phyloP scores from a whole-genome alignment of 53 echinoderm and acorn worm species.

The Hippasteria phrygiana region DNA sequence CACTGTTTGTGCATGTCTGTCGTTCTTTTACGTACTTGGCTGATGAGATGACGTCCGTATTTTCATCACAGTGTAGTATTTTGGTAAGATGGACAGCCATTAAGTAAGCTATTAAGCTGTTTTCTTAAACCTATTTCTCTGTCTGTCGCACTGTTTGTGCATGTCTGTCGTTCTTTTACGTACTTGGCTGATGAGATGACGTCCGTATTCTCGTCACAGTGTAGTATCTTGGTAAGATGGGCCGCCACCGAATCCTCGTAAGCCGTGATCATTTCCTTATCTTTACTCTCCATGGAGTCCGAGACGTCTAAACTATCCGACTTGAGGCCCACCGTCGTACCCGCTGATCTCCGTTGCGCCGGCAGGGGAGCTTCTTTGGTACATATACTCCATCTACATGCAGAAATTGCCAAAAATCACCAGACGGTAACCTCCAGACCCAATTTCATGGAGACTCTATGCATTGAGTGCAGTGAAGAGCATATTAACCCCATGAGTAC shows the following conservation, averaged over 20 bases:
- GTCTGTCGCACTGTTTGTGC: too few species aligned
- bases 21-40: constrained; percentile 79
- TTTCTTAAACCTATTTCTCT: too few species aligned
- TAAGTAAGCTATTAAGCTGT: too few species aligned
- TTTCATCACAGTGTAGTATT: constrained; percentile 91
- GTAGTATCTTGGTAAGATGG: constrained; percentile 93
- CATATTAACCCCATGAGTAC: too few species aligned
- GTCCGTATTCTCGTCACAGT: constrained; percentile 88
- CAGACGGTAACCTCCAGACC: too few species aligned
- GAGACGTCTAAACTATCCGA: constrained; percentile 27
- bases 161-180: constrained; percentile 9
- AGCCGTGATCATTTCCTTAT: constrained; percentile 85
- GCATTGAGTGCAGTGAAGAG: too few species aligned
- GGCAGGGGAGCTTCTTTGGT: constrained; percentile 83
- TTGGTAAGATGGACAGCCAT: constrained; percentile 94
- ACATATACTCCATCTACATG: constrained; percentile 91
- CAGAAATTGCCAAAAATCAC: background rate
- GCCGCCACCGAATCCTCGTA: constrained; percentile 97
- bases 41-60: constrained; percentile 91
- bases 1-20: background rate
- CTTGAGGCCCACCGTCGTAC: background rate
- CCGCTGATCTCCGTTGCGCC: background rate
- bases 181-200: constrained; percentile 98
- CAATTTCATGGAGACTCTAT: too few species aligned
- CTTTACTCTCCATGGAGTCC: constrained; percentile 67